Evolutionary conservation across 2,113 vertebrate genomes (phyloP).

Genomic region (Tretioscincus oriximinensis): DNA sequence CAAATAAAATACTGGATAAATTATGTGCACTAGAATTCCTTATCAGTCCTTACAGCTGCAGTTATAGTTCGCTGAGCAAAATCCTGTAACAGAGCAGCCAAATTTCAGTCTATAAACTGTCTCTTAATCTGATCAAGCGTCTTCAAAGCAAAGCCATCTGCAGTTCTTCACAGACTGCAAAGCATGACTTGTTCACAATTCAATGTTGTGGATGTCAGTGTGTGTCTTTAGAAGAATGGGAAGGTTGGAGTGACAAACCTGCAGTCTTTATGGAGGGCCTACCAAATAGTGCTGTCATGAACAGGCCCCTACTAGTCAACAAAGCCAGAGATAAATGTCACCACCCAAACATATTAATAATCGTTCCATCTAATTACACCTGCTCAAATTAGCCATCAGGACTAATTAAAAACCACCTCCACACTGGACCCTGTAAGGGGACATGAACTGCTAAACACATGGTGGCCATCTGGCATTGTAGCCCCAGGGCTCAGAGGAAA

Average conservation of each 20-base stretch:
- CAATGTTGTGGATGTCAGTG: neutral
- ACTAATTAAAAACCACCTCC: constrained; percentile 34
- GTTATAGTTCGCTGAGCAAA: constrained; percentile 4
- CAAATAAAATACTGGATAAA: neutral
- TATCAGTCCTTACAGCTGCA: neutral
- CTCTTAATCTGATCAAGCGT: constrained; percentile 29
- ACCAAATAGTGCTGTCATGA: neutral
- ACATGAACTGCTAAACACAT: constrained; percentile 40
- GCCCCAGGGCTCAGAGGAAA: constrained; percentile 31
- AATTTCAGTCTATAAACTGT: constrained; percentile 17
- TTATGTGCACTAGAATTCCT: neutral
- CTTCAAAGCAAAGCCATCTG: neutral
- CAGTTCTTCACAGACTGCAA: constrained; percentile 39
- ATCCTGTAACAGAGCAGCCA: neutral
- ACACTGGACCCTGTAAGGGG: constrained; percentile 28
- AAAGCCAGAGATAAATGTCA: constrained; percentile 39
- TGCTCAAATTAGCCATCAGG: constrained; percentile 56
- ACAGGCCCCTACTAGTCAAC: constrained; percentile 12
- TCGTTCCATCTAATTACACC: constrained; percentile 38
- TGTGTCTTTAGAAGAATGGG: neutral
- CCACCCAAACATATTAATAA: constrained; percentile 27
- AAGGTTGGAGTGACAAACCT: constrained; percentile 17
- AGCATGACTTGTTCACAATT: constrained; percentile 27
- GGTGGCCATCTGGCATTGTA: constrained; percentile 46
- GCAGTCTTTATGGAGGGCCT: constrained; percentile 31